phyloP scores from a whole-genome alignment of 1,140 invertebrate species.

The Zaprionus nigranus region DNA sequence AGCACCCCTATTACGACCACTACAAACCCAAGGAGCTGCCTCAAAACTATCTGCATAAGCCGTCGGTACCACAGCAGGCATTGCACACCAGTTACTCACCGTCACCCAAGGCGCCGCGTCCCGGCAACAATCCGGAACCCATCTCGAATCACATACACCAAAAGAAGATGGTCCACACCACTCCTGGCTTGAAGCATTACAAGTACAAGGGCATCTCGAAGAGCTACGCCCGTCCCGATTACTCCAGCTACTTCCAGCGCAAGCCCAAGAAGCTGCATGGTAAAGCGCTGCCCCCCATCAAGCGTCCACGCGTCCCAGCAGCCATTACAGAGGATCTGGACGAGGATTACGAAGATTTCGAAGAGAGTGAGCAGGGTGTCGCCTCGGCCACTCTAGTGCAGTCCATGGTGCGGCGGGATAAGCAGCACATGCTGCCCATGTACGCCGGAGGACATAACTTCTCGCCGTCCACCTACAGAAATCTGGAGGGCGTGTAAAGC shows the following conservation, averaged over 20 bases:
- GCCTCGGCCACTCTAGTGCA: conserved; percentile 76
- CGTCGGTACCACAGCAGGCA: conserved; percentile 42
- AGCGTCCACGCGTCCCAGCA: conserved; percentile 41
- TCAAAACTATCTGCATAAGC: conserved; percentile 66
- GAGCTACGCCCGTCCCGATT: conserved; percentile 63
- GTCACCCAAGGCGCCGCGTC: conserved; percentile 52
- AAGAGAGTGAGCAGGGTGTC: conserved; percentile 61
- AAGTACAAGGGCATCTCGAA: conserved; percentile 68
- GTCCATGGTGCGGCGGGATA: conserved; percentile 76
- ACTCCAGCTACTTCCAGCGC: conserved; percentile 80
- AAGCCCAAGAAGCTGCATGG: conserved; percentile 66
- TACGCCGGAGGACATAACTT: conserved; percentile 71
- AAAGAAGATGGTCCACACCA: conserved; percentile 75
- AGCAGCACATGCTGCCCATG: conserved; percentile 78
- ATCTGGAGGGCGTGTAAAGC: conserved; percentile 50
- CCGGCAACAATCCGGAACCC: conserved; percentile 42
- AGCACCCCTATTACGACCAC: conserved; percentile 66
- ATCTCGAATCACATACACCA: conserved; percentile 71
- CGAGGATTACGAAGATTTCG: conserved; percentile 50
- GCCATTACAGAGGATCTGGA: conserved; percentile 56
- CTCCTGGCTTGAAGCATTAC: conserved; percentile 84
- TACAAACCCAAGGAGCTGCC: conserved; percentile 69
- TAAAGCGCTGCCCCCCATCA: conserved; percentile 5
- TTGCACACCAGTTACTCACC: conserved; percentile 60
- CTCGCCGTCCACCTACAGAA: conserved; percentile 42